Conservation (phyloP, 2,888 invertebrate species). For the Drosophila niveifrons region DNA sequence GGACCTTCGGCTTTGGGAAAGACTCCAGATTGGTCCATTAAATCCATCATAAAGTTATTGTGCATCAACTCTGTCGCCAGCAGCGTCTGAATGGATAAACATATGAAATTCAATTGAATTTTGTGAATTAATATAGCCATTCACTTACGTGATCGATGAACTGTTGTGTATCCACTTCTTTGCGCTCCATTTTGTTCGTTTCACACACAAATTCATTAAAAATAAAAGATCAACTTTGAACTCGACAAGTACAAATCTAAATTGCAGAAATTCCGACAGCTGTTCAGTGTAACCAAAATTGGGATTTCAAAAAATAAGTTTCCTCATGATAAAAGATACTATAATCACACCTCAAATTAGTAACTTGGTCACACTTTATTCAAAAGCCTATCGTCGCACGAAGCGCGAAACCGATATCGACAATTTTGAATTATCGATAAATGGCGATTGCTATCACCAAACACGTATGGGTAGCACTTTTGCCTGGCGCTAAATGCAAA, state of each 20-base stretch:
- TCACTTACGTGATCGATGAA: slow-evolving; percentile 84
- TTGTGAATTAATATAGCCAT: background rate
- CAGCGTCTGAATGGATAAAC: slow-evolving; percentile 69
- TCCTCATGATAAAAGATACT: background rate
- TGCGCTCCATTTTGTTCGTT: slow-evolving; percentile 68
- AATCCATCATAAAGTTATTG: slow-evolving; percentile 84
- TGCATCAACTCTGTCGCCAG: slow-evolving; percentile 83
- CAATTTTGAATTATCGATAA: background rate
- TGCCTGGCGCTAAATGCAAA: slow-evolving; percentile 4
- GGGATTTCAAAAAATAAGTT: background rate
- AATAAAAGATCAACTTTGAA: slow-evolving; percentile 42
- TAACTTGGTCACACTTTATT: background rate
- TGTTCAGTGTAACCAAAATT: slow-evolving; percentile 11
- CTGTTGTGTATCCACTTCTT: slow-evolving; percentile 76
- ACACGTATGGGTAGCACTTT: slow-evolving; percentile 15
- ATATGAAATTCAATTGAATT: background rate
- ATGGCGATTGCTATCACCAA: background rate
- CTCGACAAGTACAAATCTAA: slow-evolving; percentile 45
- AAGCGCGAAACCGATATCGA: background rate
- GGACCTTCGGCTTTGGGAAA: slow-evolving; percentile 63
- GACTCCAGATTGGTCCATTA: slow-evolving; percentile 75
- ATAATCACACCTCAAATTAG: background rate
- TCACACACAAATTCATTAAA: slow-evolving; percentile 58
- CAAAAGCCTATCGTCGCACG: background rate
- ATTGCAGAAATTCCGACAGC: slow-evolving; percentile 44